Percentiles rank a stretch among this genome's conserved stretches.
These are phyloP conservation scores for Ridgeia piscesae DNA, from an alignment of 1,140 invertebrate genomes.

Conservation along the genomic window DNA sequence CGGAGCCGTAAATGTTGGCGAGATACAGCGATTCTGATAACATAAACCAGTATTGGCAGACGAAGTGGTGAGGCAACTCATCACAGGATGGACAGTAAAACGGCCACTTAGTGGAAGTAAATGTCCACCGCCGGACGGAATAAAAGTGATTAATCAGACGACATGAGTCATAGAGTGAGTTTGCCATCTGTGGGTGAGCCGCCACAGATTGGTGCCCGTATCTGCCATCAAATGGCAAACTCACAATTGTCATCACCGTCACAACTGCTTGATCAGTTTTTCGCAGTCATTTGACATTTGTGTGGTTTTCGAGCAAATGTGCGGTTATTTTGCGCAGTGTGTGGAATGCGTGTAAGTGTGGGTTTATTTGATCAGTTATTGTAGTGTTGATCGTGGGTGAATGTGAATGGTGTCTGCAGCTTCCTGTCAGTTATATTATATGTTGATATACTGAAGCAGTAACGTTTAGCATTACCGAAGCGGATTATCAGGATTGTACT, in stretches of 20 bases:
- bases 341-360: neutral
- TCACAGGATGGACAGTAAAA: neutral
- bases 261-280: neutral
- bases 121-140: neutral
- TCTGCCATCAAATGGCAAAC: neutral
- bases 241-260: neutral
- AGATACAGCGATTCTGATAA: neutral
- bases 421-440: no score
- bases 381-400: neutral
- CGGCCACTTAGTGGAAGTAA: neutral
- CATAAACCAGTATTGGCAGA: neutral
- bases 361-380: neutral
- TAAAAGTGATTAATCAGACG: neutral
- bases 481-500: no score
- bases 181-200: neutral
- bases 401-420: neutral
- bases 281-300: neutral
- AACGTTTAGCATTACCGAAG: no score
- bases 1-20: neutral
- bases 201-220: neutral
- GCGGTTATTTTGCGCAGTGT: neutral
- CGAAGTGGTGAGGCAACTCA: neutral
- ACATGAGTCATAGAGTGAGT: neutral
- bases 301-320: neutral
- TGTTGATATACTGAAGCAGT: neutral